Evolutionary conservation across 1,140 invertebrate species (phyloP), one percentile per base, ranked within the genome.

Genomic region (Oryctes rhinoceros): DNA sequence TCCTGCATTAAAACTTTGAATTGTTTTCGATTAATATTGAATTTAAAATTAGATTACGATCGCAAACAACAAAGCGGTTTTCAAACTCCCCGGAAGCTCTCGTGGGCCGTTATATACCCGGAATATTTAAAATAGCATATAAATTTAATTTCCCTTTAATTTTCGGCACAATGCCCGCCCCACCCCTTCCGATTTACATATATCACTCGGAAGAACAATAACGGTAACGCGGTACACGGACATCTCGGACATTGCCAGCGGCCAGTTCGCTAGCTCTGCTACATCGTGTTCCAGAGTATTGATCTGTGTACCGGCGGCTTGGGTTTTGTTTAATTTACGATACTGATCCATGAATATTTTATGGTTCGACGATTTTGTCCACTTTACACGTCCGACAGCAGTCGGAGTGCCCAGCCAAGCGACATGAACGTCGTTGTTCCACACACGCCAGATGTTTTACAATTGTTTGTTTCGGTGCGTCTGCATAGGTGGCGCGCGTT

Each of bases 381-480:
- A 18, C 15, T 59, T 59, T 59, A 59, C 53, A 59, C 15, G 53
- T 2, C 53, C 18, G 53, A 59, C 53, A 59, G 53, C 53, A 18
- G 53, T 59, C 53, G 18, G 53, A 18, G 5, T n/a, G 39, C 39
- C 53, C 15, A 59, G 53, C 18, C 53, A 18, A 44, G 39, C 39
- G 39, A 10, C 9, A 7, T 44, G 53, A 59, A 18, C 18, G 53
- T 59, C 18, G 53, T 59, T 59, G 53, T 59, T 59, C 53, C 18
- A 59, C n/a, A 59, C 53, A 59, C 53, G n/a, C 53, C 53, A 59
- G 53, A 59, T 59, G 53, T 59, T 59, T 59, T 59, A 59, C 53
- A 59, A 59, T 59, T 18, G 53, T 59, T 59, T 59, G 18, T 18
- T 59, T 18, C 53, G 11, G 53, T 59, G 18, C 6, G 53, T 18